Conservation (phyloP, 2,888 invertebrate genomes). For the Habrosyne pyritoides region DNA sequence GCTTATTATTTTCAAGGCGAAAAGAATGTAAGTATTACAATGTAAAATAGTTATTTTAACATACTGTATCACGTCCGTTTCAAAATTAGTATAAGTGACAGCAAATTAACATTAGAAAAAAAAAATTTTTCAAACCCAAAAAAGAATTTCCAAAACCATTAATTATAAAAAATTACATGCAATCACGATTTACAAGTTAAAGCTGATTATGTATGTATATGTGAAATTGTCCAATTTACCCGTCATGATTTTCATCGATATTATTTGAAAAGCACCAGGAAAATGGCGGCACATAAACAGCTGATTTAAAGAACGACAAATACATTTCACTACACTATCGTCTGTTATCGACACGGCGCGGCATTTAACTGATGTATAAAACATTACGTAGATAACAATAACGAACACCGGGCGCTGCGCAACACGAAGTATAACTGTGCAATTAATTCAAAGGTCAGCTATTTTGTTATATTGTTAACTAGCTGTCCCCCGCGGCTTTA, state of each 20-base stretch:
- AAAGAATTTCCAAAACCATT: neutral
- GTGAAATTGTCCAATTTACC: too few relatives aligned
- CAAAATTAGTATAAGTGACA: too few relatives aligned
- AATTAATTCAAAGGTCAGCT: neutral
- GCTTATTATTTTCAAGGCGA: neutral
- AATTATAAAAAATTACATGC: conserved; percentile 9
- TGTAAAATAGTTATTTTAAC: neutral
- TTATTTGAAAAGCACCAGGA: conserved; percentile 63
- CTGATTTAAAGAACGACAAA: conserved; percentile 38
- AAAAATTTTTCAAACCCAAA: neutral
- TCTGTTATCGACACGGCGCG: conserved; percentile 17
- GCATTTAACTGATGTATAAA: neutral
- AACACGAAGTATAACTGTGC: neutral
- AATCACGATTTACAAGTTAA: too few relatives aligned
- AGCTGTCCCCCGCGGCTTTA: too few relatives aligned
- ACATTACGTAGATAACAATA: neutral
- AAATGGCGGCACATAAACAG: conserved; percentile 59
- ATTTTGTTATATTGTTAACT: neutral
- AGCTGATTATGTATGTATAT: too few relatives aligned
- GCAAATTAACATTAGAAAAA: neutral
- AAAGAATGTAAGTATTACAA: neutral
- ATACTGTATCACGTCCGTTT: too few relatives aligned
- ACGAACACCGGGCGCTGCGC: neutral
- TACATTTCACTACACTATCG: conserved; percentile 32
- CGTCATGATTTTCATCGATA: conserved; percentile 52